Percentiles rank a stretch among this genome's conserved stretches.
phyloP scores from a whole-genome alignment of 2,113 vertebrate species.

The Pterocles burchelli region DNA sequence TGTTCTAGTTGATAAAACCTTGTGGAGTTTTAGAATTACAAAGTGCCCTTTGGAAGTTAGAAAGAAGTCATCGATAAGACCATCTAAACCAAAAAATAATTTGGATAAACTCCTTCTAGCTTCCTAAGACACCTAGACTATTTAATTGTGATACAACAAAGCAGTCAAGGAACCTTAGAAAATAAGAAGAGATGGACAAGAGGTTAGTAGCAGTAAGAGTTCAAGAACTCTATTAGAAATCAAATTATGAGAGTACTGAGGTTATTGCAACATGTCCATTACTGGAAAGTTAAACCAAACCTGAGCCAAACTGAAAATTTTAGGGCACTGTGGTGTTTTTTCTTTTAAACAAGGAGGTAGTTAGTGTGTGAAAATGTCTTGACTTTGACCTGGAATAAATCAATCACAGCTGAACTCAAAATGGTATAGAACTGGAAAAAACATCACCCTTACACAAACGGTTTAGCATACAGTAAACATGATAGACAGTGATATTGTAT shows the following conservation, averaged over 20 bases:
- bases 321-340: not conserved
- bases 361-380: not conserved
- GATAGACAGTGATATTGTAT: not conserved
- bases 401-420: not conserved
- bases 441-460: not conserved
- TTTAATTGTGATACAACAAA: conserved; percentile 4
- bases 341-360: not conserved
- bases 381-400: not conserved
- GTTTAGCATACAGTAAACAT: not conserved
- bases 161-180: not conserved
- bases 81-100: not conserved
- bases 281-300: not conserved
- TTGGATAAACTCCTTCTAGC: not conserved
- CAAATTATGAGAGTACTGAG: not conserved
- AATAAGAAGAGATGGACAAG: conserved; percentile 12
- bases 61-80: conserved; percentile 48
- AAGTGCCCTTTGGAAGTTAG: conserved; percentile 51
- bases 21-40: conserved; percentile 21
- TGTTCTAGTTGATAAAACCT: conserved; percentile 27
- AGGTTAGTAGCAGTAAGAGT: conserved; percentile 13
- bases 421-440: not conserved
- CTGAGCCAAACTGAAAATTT: not conserved
- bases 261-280: not conserved
- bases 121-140: not conserved
- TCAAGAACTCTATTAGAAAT: conserved; percentile 16